phyloP scores from a whole-genome alignment of 2,888 invertebrate genomes.

The Leptinotarsa rubiginosa region DNA sequence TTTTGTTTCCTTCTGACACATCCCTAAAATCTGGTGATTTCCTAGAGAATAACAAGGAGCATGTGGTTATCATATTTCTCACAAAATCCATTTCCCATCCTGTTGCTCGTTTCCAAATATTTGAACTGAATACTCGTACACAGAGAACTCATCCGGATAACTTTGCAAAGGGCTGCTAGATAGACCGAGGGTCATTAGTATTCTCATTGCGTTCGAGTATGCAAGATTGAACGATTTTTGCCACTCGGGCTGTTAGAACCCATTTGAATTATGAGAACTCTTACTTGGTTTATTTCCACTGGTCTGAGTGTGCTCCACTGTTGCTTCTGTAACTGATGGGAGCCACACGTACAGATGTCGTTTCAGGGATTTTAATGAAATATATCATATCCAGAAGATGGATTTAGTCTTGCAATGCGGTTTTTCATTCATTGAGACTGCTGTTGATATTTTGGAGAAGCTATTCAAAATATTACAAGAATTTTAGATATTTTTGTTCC shows the following conservation, averaged over 20 bases:
- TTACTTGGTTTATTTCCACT: constrained; percentile 31
- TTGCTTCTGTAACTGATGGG: neutral
- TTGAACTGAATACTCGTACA: too few species aligned
- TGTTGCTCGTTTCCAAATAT: too few species aligned
- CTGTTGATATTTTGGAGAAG: too few species aligned
- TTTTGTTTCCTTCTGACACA: too few species aligned
- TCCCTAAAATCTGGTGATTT: too few species aligned
- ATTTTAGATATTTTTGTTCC: too few species aligned
- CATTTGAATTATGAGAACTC: constrained; percentile 33
- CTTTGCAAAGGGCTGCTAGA: constrained; percentile 2
- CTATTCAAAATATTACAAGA: too few species aligned
- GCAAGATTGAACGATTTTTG: constrained; percentile 44
- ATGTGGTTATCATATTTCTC: too few species aligned
- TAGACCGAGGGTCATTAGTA: constrained; percentile 43
- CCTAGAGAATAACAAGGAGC: too few species aligned
- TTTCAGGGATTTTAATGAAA: neutral
- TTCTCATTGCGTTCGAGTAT: constrained; percentile 39
- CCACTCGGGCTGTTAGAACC: constrained; percentile 31
- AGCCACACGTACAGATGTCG: neutral
- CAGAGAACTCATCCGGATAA: neutral
- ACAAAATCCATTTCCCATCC: too few species aligned
- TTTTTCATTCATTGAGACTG: too few species aligned
- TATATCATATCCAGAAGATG: neutral
- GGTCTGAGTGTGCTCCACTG: neutral
- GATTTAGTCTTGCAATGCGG: too few species aligned